A percentile compares a stretch with the other conserved stretches of the same genome.
These are phyloP conservation scores for Philotrypesis tridentata DNA, from an alignment of 1,140 invertebrate species.

Conservation along the genomic window DNA sequence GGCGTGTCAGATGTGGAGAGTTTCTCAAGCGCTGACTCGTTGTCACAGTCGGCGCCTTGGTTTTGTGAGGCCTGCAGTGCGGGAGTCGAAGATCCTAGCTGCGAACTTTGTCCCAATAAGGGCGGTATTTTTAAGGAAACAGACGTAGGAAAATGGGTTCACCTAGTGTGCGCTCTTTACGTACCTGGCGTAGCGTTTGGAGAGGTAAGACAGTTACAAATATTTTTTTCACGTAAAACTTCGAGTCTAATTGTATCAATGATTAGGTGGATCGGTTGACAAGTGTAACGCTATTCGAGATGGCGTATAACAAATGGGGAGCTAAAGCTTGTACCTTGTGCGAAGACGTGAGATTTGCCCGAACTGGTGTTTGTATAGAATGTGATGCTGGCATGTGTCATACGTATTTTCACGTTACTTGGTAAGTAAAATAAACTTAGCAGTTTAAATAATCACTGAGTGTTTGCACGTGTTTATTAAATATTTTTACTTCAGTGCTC, in stretches of 20 bases:
- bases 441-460: conserved; percentile 23
- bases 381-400: conserved; percentile 99
- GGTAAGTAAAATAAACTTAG: conserved; percentile 76
- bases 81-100: conserved; percentile 87
- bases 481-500: conserved; percentile 81
- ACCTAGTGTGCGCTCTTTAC: conserved; percentile 96
- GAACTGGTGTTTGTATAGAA: conserved; percentile 95
- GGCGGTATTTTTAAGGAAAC: conserved; percentile 98
- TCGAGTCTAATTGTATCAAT: neutral
- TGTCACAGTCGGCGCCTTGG: conserved; percentile 96
- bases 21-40: conserved; percentile 91
- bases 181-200: conserved; percentile 97
- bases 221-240: neutral
- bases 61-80: conserved; percentile 99
- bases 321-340: conserved; percentile 91
- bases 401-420: conserved; percentile 98
- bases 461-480: neutral
- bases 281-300: conserved; percentile 94
- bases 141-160: conserved; percentile 97
- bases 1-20: conserved; percentile 95
- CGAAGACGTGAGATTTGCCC: conserved; percentile 87
- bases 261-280: conserved; percentile 85
- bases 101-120: conserved; percentile 88
- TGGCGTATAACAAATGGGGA: conserved; percentile 96
- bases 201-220: conserved; percentile 74